A percentile compares a stretch with the other conserved stretches of the same genome.
These are phyloP conservation scores for Anthoscopus minutus DNA, from an alignment of 2,113 vertebrate species.

Conservation along the genomic window DNA sequence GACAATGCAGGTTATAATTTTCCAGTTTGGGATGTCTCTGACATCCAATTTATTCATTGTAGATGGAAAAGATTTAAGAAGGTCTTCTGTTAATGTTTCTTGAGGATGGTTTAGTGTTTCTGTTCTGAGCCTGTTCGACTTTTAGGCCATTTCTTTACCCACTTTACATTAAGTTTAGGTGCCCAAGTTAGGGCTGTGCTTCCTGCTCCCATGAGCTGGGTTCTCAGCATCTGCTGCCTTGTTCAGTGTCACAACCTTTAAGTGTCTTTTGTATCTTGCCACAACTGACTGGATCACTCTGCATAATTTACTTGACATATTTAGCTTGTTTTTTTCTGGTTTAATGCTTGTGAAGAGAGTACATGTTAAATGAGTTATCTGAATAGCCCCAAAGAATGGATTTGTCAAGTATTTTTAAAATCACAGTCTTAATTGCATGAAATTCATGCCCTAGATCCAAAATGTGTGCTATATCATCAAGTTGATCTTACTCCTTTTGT, in stretches of 20 bases:
- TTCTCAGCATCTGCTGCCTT: conserved; percentile 17
- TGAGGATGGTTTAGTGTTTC: background rate
- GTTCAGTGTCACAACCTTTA: conserved; percentile 22
- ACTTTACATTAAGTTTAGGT: background rate
- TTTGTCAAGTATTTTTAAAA: conserved; percentile 7
- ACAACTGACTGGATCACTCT: conserved; percentile 13
- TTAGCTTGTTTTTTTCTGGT: conserved; percentile 4
- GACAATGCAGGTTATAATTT: fast-evolving
- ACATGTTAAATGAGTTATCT: background rate
- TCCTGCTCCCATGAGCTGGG: background rate
- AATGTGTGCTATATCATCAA: background rate
- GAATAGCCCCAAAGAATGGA: background rate
- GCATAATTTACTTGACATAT: conserved; percentile 47
- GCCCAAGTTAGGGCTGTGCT: background rate
- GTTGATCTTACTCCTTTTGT: background rate
- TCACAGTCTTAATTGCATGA: background rate
- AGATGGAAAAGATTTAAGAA: background rate
- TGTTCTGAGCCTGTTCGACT: background rate
- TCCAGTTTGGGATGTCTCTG: background rate
- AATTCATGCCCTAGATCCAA: background rate
- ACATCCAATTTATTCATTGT: background rate
- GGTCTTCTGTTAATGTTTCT: background rate
- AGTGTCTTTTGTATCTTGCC: background rate
- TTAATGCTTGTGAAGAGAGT: background rate
- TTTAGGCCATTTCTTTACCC: background rate